Conservation (phyloP, 2,888 invertebrate species). For the Brachylomia viminalis region DNA sequence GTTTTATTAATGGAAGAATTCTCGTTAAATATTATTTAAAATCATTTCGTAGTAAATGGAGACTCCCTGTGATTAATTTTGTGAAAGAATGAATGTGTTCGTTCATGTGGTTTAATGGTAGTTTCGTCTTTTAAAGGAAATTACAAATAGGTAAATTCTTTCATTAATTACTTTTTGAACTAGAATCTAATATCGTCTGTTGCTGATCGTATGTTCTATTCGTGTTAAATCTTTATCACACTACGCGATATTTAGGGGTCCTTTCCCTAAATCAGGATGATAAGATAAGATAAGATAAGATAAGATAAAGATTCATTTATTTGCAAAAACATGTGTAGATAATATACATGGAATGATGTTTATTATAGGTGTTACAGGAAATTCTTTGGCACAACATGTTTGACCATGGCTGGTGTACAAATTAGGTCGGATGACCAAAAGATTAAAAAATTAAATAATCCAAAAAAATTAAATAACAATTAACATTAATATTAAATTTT, state of each 20-base stretch:
- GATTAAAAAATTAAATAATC: too few relatives aligned
- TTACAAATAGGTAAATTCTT: neutral
- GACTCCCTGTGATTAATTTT: constrained; percentile 24
- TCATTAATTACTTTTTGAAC: neutral
- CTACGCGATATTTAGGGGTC: neutral
- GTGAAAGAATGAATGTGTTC: constrained; percentile 9
- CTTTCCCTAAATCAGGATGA: neutral
- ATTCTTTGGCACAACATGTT: too few relatives aligned
- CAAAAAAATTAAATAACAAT: too few relatives aligned
- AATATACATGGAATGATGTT: too few relatives aligned
- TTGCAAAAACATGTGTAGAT: too few relatives aligned
- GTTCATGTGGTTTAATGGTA: neutral
- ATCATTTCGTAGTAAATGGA: constrained; percentile 8
- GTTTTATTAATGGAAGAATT: constrained; percentile 26
- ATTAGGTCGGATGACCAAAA: too few relatives aligned
- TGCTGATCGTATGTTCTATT: neutral
- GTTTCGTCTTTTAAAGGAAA: neutral
- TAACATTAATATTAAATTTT: too few relatives aligned
- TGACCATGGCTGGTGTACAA: too few relatives aligned
- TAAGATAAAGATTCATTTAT: too few relatives aligned
- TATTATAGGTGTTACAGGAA: too few relatives aligned
- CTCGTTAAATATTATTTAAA: constrained; percentile 38
- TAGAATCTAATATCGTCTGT: neutral
- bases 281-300: too few relatives aligned
- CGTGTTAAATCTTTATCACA: too few relatives aligned